Evolutionary conservation across 2,113 vertebrate genomes (phyloP).

Genomic region (Myotis davidii): DNA sequence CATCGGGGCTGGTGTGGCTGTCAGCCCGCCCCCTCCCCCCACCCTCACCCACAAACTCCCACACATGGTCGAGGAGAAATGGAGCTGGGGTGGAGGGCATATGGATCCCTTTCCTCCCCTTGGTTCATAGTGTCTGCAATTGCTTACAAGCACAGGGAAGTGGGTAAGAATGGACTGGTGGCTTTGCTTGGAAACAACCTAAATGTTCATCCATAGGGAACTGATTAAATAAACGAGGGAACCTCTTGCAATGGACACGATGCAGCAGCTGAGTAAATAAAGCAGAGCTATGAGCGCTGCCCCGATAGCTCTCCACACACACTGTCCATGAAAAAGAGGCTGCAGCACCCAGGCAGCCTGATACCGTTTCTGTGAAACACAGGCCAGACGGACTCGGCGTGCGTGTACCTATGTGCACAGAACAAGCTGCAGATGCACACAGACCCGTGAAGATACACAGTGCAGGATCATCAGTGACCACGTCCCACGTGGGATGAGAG

Average conservation of each 20-base stretch:
- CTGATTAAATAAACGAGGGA: neutral
- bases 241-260: neutral
- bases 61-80: neutral
- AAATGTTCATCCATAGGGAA: neutral
- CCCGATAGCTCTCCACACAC: neutral
- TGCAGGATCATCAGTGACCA: rapidly evolving
- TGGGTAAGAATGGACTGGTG: neutral
- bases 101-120: neutral
- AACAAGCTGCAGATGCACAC: neutral
- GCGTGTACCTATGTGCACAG: neutral
- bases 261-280: neutral
- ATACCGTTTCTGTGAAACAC: no score
- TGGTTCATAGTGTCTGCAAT: neutral
- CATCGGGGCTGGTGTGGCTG: neutral
- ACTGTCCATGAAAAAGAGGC: neutral
- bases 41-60: no score
- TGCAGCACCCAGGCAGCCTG: rapidly evolving
- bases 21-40: neutral
- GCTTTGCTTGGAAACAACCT: slow-evolving; percentile 3
- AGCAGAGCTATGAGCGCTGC: neutral
- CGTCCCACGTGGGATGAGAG: neutral
- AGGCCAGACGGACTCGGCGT: neutral
- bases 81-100: neutral
- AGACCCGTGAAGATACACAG: neutral
- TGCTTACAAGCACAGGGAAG: neutral